Evolutionary conservation across 2,888 invertebrate genomes (phyloP).

Genomic region (Apocheima hispidaria): DNA sequence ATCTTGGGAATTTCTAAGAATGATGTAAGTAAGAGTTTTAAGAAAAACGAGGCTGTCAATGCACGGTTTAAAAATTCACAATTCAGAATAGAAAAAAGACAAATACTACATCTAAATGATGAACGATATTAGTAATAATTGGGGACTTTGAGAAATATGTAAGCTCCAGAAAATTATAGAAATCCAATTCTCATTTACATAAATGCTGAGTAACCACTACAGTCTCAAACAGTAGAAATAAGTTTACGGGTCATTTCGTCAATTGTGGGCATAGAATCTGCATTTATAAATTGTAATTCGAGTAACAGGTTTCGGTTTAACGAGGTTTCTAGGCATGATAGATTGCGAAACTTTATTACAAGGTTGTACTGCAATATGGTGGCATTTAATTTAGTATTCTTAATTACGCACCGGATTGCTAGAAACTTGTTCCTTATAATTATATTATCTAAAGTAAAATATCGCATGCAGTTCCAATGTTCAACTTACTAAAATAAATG

Average conservation of each 20-base stretch:
- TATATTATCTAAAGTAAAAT: neutral
- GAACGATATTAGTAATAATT: too few species aligned
- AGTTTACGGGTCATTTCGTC: too few species aligned
- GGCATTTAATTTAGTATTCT: neutral
- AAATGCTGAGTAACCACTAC: too few species aligned
- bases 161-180: too few species aligned
- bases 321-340: neutral
- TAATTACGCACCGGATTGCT: neutral
- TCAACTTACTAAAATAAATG: neutral
- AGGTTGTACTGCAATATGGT: neutral
- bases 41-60: neutral
- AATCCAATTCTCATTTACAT: too few species aligned
- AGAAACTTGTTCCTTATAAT: neutral
- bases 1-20: neutral
- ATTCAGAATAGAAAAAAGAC: too few species aligned
- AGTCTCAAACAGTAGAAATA: too few species aligned
- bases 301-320: too few species aligned
- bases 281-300: neutral
- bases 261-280: too few species aligned
- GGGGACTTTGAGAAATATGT: too few species aligned
- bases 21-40: neutral
- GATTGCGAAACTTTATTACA: constrained; percentile 1
- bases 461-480: neutral
- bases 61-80: too few species aligned
- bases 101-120: too few species aligned